Conservation (phyloP, 92 coral and sea anemone species). For the Siderastrea radians region DNA sequence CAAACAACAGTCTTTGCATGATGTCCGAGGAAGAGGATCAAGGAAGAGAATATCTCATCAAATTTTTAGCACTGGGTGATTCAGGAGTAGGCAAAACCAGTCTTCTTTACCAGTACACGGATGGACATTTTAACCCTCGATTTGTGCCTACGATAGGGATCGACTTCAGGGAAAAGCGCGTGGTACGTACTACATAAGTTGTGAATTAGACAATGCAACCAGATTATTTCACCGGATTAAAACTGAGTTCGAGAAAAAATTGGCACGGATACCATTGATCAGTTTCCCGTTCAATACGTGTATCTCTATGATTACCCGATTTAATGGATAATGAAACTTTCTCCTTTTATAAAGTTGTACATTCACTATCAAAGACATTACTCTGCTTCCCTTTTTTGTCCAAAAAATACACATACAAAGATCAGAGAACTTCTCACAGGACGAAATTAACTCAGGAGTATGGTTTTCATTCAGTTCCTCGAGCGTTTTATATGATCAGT, state of each 20-base stretch:
- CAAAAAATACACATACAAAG: no score
- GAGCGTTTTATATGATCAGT: no score
- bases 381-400: no score
- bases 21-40: conserved; percentile 79
- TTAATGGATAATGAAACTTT: no score
- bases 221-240: not conserved
- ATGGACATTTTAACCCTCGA: conserved; percentile 87
- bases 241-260: not conserved
- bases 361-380: no score
- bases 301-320: no score
- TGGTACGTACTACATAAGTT: conserved; percentile 58
- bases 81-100: conserved; percentile 90
- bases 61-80: conserved; percentile 87
- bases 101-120: conserved; percentile 87
- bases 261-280: not conserved
- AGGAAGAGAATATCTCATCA: conserved; percentile 77
- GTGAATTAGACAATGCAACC: no score
- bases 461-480: no score
- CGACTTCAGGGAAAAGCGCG: conserved; percentile 89
- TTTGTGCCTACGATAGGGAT: conserved; percentile 93
- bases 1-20: not conserved
- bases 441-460: no score
- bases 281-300: not conserved
- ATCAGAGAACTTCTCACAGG: no score
- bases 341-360: no score